Conservation (phyloP, 2,113 vertebrate species). For the Xenopus laevis region DNA sequence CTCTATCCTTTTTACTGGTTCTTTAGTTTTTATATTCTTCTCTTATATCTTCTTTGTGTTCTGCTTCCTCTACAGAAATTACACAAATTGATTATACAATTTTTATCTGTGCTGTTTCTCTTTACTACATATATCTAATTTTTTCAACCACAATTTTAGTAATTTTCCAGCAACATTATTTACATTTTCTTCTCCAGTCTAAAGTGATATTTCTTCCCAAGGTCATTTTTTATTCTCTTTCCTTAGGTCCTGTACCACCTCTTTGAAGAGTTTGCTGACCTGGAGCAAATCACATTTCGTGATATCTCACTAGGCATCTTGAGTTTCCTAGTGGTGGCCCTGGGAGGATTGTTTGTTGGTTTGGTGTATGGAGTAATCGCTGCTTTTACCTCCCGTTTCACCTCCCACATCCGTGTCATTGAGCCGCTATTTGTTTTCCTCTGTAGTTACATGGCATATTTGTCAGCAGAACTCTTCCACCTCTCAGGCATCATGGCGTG, state of each 20-base stretch:
- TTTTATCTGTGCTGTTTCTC: too few species aligned
- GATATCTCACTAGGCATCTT: conserved; percentile 83
- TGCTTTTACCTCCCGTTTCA: conserved; percentile 95
- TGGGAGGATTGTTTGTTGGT: conserved; percentile 88
- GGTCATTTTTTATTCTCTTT: background rate
- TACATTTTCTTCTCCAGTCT: background rate
- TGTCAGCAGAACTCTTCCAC: conserved; percentile 93
- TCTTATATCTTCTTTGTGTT: too few species aligned
- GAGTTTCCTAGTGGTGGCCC: conserved; percentile 88
- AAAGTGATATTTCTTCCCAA: background rate
- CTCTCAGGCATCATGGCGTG: conserved; percentile 98
- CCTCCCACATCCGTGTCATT: conserved; percentile 90
- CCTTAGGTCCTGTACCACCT: conserved; percentile 91
- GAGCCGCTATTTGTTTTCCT: conserved; percentile 97
- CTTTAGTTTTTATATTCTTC: too few species aligned
- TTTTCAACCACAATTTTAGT: background rate
- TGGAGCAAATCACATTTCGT: conserved; percentile 64
- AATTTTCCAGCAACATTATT: background rate
- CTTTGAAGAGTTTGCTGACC: conserved; percentile 82
- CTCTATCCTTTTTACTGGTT: too few species aligned
- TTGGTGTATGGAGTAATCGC: conserved; percentile 86
- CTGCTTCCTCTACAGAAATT: too few species aligned
- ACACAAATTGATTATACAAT: too few species aligned
- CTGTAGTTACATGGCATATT: conserved; percentile 98
- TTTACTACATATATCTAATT: too few species aligned